Conservation (phyloP, 2,113 vertebrate genomes). For the Bubo bubo region DNA sequence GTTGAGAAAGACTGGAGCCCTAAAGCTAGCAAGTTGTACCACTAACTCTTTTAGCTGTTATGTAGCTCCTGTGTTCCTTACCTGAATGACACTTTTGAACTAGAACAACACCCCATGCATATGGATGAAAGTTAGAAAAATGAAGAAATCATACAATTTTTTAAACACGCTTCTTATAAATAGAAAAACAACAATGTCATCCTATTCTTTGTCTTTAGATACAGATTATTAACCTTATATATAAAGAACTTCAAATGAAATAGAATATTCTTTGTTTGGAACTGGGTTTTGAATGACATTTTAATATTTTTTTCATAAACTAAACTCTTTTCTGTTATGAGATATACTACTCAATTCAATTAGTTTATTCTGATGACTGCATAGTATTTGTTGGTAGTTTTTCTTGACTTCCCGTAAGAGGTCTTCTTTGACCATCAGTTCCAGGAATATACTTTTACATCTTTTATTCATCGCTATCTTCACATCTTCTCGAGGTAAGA, state of each 20-base stretch:
- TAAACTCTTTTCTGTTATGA: not conserved
- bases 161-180: not conserved
- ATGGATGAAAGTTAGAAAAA: not conserved
- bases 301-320: not conserved
- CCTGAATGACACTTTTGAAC: not conserved
- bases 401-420: not conserved
- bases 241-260: not conserved
- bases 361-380: not conserved
- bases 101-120: accelerated
- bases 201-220: not conserved
- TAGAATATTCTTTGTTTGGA: not conserved
- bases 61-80: not conserved
- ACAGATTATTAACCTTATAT: not conserved
- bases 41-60: not conserved
- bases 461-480: slow-evolving; percentile 47
- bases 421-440: not conserved
- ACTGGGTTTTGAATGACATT: not conserved
- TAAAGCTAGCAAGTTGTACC: not conserved
- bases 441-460: slow-evolving; percentile 43
- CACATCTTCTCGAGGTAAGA: not conserved
- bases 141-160: not conserved
- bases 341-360: not conserved
- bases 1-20: not conserved
- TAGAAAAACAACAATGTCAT: not conserved
- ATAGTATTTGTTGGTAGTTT: not conserved